phyloP scores from a whole-genome alignment of 2,888 invertebrate species.

The Trachelus troglodyta region DNA sequence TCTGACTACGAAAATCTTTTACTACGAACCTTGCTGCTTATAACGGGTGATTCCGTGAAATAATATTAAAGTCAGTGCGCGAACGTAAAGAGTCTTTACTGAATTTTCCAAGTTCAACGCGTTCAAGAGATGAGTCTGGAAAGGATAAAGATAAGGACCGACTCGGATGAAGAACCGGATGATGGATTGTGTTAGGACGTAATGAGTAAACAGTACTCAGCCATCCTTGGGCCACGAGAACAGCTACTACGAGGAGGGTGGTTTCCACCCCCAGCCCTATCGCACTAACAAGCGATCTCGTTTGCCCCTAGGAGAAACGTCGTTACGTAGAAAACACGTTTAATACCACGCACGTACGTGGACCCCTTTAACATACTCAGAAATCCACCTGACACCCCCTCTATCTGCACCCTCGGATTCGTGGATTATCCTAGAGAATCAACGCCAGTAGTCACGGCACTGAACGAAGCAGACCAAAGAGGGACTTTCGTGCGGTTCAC shows the following conservation, averaged over 20 bases:
- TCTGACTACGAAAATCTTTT: background rate
- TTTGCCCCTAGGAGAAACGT: slow-evolving; percentile 24
- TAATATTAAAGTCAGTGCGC: background rate
- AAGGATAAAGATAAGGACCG: background rate
- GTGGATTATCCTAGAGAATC: background rate
- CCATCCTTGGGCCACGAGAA: slow-evolving; percentile 8
- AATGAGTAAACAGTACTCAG: slow-evolving; percentile 44
- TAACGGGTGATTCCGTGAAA: background rate
- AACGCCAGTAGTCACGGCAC: background rate
- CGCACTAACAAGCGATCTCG: slow-evolving; percentile 38
- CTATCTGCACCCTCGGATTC: background rate
- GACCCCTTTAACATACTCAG: background rate
- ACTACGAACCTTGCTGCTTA: background rate
- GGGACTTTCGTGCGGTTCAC: background rate
- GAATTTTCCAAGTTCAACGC: background rate
- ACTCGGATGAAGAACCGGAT: slow-evolving; percentile 13
- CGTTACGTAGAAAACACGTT: background rate
- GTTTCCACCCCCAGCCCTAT: background rate
- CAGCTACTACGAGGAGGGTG: background rate
- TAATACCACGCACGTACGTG: background rate
- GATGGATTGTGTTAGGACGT: slow-evolving; percentile 47
- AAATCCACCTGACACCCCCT: background rate
- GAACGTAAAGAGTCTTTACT: background rate
- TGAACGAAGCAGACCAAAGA: background rate
- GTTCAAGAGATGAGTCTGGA: background rate